These are phyloP conservation scores for Tridacna gigas DNA, from an alignment of 2,888 invertebrate genomes.

Conservation along the genomic window DNA sequence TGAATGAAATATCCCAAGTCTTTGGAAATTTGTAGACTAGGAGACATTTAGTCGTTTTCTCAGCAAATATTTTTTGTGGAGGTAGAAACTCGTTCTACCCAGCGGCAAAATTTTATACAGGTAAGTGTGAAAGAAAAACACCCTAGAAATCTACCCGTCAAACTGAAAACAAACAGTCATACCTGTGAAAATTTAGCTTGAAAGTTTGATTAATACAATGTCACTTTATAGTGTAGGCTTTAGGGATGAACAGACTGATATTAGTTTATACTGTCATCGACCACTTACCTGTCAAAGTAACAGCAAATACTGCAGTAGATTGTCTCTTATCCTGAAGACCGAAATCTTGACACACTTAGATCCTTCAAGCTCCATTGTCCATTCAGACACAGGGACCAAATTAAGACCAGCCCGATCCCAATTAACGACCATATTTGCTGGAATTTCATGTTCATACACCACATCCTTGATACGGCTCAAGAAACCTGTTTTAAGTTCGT, in stretches of 20 bases:
- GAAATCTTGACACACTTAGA: conserved; percentile 30
- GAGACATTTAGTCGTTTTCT: conserved; percentile 17
- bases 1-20: conserved; percentile 31
- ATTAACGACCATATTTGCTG: conserved; percentile 28
- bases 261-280: too few relatives aligned
- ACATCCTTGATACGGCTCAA: not conserved
- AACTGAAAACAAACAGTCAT: too few relatives aligned
- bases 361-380: conserved; percentile 41
- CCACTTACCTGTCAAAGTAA: not conserved
- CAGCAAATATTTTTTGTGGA: conserved; percentile 11
- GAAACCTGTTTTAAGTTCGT: not conserved
- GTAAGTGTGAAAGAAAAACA: too few relatives aligned
- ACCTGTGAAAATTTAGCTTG: too few relatives aligned
- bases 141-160: too few relatives aligned
- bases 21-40: conserved; percentile 19
- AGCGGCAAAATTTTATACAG: too few relatives aligned
- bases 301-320: conserved; percentile 29
- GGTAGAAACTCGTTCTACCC: conserved; percentile 19
- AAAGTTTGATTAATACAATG: too few relatives aligned
- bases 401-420: conserved; percentile 43
- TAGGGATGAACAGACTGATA: too few relatives aligned
- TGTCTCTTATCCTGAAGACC: conserved; percentile 41
- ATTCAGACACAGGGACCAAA: conserved; percentile 32
- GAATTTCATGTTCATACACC: not conserved
- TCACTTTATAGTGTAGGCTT: too few relatives aligned